phyloP scores from a whole-genome alignment of 2,888 invertebrate genomes.

The Catocala sponsa region DNA sequence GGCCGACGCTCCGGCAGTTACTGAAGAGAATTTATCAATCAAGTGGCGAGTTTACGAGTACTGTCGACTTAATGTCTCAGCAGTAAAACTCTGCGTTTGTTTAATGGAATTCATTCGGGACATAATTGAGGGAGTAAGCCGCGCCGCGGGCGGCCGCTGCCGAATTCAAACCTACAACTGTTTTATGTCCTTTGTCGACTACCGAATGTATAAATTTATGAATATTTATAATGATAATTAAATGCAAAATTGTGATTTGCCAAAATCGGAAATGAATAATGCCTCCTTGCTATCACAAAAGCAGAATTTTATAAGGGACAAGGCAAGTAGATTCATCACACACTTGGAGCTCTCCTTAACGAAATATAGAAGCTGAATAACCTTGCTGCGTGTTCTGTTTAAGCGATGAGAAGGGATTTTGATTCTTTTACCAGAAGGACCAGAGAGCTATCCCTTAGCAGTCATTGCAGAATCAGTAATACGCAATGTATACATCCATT shows the following conservation, averaged over 20 bases:
- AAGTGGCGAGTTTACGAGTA: conserved; percentile 72
- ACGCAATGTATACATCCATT: no score
- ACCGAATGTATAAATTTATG: conserved; percentile 49
- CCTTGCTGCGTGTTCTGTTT: no score
- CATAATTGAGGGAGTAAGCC: conserved; percentile 65
- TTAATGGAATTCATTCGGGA: conserved; percentile 64
- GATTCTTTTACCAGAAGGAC: no score
- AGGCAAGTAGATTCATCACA: no score
- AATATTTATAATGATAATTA: conserved; percentile 43
- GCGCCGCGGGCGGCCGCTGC: conserved; percentile 77
- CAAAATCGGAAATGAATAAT: not conserved
- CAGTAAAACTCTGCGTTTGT: conserved; percentile 65
- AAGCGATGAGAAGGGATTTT: no score
- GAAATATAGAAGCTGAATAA: no score
- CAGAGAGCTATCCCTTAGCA: no score
- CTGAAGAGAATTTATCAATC: conserved; percentile 71
- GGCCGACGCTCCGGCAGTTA: conserved; percentile 62
- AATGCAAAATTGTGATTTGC: conserved; percentile 31
- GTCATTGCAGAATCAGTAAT: no score
- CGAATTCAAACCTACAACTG: conserved; percentile 67
- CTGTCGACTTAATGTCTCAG: conserved; percentile 64
- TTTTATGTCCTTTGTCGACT: conserved; percentile 63
- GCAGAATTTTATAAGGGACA: not conserved
- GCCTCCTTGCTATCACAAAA: not conserved
- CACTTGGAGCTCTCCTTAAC: no score